phyloP scores from a whole-genome alignment of 2,113 vertebrate species.

The Colossoma macropomum region DNA sequence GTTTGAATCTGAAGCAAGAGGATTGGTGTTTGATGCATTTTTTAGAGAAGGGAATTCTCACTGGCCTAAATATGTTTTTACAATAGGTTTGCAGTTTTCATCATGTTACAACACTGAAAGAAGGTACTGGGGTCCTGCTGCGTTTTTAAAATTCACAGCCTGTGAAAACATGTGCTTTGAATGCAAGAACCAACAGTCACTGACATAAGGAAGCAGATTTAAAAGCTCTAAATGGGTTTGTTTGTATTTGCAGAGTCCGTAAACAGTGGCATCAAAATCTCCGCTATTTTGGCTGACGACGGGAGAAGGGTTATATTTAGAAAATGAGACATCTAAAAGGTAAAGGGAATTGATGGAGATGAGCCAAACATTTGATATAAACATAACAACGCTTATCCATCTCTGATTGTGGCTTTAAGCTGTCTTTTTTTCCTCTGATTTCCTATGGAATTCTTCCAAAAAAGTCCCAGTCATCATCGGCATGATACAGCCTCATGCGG shows the following conservation, averaged over 20 bases:
- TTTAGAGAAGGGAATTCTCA: not conserved
- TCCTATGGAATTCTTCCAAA: conserved; percentile 8
- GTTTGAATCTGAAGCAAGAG: not conserved
- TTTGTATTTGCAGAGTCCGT: not conserved
- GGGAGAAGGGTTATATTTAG: conserved; percentile 1
- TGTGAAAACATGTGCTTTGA: not conserved
- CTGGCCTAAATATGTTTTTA: not conserved
- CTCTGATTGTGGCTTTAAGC: not conserved
- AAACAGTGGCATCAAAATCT: not conserved
- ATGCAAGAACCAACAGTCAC: not conserved
- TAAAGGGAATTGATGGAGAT: conserved; percentile 11
- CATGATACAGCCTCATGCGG: conserved; percentile 23
- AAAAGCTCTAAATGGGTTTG: not conserved
- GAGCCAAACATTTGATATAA: conserved; percentile 7
- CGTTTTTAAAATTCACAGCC: not conserved
- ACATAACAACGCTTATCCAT: not conserved
- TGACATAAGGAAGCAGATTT: not conserved
- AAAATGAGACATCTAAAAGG: not conserved
- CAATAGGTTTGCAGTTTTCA: not conserved
- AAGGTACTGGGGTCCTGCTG: not conserved
- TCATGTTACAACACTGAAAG: not conserved
- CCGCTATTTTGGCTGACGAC: not conserved
- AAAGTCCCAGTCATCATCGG: conserved; percentile 19
- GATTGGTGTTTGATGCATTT: not conserved
- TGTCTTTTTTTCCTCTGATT: not conserved